Evolutionary conservation across 2,888 invertebrate genomes (phyloP), one percentile per base, ranked within the genome.

Genomic region (Cheilosia variabilis): DNA sequence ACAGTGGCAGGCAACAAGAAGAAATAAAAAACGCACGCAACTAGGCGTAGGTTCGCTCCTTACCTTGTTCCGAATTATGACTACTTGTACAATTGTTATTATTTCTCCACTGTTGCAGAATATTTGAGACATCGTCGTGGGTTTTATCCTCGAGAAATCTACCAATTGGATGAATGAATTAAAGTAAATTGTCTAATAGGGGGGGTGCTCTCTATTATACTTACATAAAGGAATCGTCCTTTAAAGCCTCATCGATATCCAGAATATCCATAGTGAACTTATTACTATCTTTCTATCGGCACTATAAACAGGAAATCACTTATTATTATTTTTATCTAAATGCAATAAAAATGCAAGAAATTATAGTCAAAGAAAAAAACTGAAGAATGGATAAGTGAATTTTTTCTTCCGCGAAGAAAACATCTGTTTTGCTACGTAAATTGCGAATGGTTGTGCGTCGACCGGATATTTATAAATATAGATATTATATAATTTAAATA

Each of bases 151-250:
- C 91, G 83, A 91, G 89, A 89, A 91, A 91, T 89, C 92, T 92
- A 86, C 47, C 55, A 76, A 76, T 69, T 63, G 50, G 45, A 79
- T 63, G 60, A 63, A 41, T 71, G 43, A 68, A 76, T 66, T 79
- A 69, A 80, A 82, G 84, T 84, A 87, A 80, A 84, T 27, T 13
- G 24, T 47, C 52, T 24, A 24, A 37, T 13, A 17, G 22, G 6
- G n/a, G 5, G 24, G 27, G 15, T 7, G 4, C 4, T n/a, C 13
- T 37, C 27, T 24, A 0, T 27, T 13, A 63, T 73, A 89, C 91
- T 90, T 89, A 92, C 92, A 91, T 92, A 89, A 91, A 92, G 88
- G 92, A 92, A 90, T 92, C 92, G 91, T 92, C 92, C 89, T 92
- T 91, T 37, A 92, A 88, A 41, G 90, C 91, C 88, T 92, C 92